These are phyloP conservation scores for Potamarius usumacintae DNA, from an alignment of 2,113 vertebrate genomes.

Conservation along the genomic window DNA sequence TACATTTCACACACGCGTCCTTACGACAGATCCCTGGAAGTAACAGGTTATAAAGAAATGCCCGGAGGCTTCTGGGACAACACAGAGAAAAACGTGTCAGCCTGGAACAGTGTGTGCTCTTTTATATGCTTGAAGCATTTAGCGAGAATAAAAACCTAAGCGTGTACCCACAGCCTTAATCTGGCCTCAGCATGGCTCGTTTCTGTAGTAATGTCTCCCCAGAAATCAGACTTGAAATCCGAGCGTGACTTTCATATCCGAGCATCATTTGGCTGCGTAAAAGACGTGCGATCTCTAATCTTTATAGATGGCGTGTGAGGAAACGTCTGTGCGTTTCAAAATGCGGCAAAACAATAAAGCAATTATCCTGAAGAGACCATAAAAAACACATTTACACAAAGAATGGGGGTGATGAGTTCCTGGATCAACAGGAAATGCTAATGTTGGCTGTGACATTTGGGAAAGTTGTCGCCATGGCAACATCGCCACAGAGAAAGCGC, in stretches of 20 bases:
- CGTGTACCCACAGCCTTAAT: not conserved
- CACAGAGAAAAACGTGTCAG: not conserved
- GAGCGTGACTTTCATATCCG: slow-evolving; percentile 8
- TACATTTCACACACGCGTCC: slow-evolving; percentile 22
- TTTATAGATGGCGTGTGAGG: slow-evolving; percentile 9
- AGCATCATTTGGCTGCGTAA: slow-evolving; percentile 4
- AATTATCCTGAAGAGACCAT: slow-evolving; percentile 27
- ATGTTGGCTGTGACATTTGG: slow-evolving; percentile 57
- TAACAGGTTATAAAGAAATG: not conserved
- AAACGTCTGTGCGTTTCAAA: slow-evolving; percentile 1
- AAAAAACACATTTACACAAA: slow-evolving; percentile 44
- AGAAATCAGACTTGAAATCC: slow-evolving; percentile 8
- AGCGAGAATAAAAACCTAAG: slow-evolving; percentile 3
- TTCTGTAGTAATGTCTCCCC: slow-evolving; percentile 17
- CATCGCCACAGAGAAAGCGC: slow-evolving; percentile 38
- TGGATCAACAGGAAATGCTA: slow-evolving; percentile 56
- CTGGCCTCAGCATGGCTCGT: not conserved
- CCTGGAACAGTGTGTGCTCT: not conserved
- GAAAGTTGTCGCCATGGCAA: slow-evolving; percentile 53
- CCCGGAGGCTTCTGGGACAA: not conserved
- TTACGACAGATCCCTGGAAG: not conserved
- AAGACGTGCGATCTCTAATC: slow-evolving; percentile 21
- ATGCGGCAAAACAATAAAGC: slow-evolving; percentile 26
- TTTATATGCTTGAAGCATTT: slow-evolving; percentile 9
- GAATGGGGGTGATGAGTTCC: slow-evolving; percentile 46